These are phyloP conservation scores for Erpornis zantholeuca DNA, from an alignment of 2,113 vertebrate species.

Conservation along the genomic window DNA sequence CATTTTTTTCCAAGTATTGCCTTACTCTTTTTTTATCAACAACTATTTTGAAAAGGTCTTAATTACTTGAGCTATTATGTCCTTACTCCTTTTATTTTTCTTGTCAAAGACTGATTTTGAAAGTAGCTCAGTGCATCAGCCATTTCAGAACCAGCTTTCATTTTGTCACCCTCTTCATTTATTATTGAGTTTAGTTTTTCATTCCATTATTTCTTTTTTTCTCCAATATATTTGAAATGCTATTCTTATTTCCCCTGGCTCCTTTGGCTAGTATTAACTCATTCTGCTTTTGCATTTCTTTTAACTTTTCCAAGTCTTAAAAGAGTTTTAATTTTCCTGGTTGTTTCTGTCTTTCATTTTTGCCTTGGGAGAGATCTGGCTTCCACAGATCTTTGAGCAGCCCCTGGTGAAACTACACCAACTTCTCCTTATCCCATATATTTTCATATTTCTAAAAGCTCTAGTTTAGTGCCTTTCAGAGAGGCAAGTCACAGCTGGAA, in stretches of 20 bases:
- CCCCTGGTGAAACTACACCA: neutral
- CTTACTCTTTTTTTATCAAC: constrained; percentile 34
- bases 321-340: constrained; percentile 31
- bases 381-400: neutral
- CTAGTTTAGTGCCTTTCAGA: neutral
- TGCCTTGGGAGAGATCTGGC: neutral
- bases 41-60: constrained; percentile 57
- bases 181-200: constrained; percentile 48
- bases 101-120: constrained; percentile 39
- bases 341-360: constrained; percentile 3
- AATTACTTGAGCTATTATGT: constrained; percentile 49
- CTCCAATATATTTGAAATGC: constrained; percentile 18
- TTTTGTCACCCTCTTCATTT: constrained; percentile 48
- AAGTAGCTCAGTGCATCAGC: constrained; percentile 21
- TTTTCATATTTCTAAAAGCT: constrained; percentile 22
- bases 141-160: constrained; percentile 48
- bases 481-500: neutral
- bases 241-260: constrained; percentile 50
- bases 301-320: constrained; percentile 28
- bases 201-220: constrained; percentile 35
- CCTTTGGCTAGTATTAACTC: constrained; percentile 39
- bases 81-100: constrained; percentile 31
- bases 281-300: constrained; percentile 40
- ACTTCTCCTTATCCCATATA: neutral
- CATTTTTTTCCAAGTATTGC: constrained; percentile 15